A percentile compares a stretch with the other conserved stretches of the same genome.
phyloP scores from a whole-genome alignment of 1,140 invertebrate species.

The Stenopsyche tienmushanensis region DNA sequence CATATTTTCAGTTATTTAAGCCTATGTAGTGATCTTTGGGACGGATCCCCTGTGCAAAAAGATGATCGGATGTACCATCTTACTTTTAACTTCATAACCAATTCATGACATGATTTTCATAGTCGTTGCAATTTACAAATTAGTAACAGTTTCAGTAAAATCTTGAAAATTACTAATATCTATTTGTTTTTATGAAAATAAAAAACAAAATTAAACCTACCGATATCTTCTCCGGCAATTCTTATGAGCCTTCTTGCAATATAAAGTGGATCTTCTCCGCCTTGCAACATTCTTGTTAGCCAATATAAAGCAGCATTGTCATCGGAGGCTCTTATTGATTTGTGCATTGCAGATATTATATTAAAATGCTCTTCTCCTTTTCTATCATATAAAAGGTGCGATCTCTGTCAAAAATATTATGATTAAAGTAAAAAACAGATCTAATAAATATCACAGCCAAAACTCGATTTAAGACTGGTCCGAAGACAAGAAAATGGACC shows the following conservation, averaged over 20 bases:
- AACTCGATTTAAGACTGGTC: no score
- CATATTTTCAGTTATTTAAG: no score
- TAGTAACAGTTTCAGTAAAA: no score
- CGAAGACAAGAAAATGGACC: no score
- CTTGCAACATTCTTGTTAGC: constrained; percentile 76
- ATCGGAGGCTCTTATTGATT: constrained; percentile 81
- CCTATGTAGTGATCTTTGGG: no score
- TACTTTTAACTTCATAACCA: no score
- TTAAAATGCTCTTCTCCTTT: constrained; percentile 87
- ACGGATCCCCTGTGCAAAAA: no score
- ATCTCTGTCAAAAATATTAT: constrained; percentile 54
- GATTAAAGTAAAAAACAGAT: constrained; percentile 4
- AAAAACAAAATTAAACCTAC: constrained; percentile 37
- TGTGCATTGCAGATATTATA: constrained; percentile 79
- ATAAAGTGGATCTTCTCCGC: constrained; percentile 82
- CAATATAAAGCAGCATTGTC: constrained; percentile 82
- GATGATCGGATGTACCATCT: no score
- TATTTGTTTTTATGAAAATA: not conserved
- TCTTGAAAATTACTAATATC: no score
- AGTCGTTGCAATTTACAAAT: no score
- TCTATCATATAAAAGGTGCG: constrained; percentile 75
- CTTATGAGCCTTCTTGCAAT: constrained; percentile 75
- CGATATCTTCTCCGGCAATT: constrained; percentile 73
- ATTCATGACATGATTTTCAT: no score
- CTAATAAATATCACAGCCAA: no score